A percentile compares a stretch with the other conserved stretches of the same genome.
phyloP scores from a whole-genome alignment of 1,140 invertebrate species.

The Atta texana region DNA sequence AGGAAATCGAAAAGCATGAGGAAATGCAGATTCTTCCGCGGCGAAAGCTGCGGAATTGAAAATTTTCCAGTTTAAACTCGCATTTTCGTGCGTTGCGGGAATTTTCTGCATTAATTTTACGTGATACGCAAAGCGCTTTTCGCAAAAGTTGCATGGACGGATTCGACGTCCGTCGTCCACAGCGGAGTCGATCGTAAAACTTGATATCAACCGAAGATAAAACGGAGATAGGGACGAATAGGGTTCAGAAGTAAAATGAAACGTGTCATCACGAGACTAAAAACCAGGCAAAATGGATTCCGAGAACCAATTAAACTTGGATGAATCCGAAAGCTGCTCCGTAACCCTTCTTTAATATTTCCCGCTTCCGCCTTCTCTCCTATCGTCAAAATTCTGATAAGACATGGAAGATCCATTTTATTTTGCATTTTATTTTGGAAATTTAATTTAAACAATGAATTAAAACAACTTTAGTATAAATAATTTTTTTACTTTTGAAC shows the following conservation, averaged over 20 bases:
- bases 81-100: background rate
- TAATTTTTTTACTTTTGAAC: background rate
- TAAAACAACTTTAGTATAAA: background rate
- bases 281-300: conserved; percentile 71
- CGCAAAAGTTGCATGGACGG: conserved; percentile 20
- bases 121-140: background rate
- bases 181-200: conserved; percentile 68
- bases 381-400: background rate
- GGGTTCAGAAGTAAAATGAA: conserved; percentile 46
- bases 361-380: background rate
- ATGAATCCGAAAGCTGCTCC: conserved; percentile 22
- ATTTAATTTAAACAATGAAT: background rate
- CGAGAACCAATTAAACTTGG: conserved; percentile 76
- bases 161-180: conserved; percentile 44
- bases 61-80: conserved; percentile 9
- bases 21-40: conserved; percentile 37
- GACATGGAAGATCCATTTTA: conserved; percentile 25
- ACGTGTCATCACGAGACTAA: conserved; percentile 56
- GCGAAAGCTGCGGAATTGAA: conserved; percentile 35
- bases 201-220: conserved; percentile 39
- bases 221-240: background rate
- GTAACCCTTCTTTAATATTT: conserved; percentile 47
- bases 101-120: conserved; percentile 50
- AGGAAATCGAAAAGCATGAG: conserved; percentile 18
- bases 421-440: conserved; percentile 50